A percentile compares a stretch with the other conserved stretches of the same genome.
Conservation (phyloP, 1,140 invertebrate species). For the Neodiprion pinetum region DNA sequence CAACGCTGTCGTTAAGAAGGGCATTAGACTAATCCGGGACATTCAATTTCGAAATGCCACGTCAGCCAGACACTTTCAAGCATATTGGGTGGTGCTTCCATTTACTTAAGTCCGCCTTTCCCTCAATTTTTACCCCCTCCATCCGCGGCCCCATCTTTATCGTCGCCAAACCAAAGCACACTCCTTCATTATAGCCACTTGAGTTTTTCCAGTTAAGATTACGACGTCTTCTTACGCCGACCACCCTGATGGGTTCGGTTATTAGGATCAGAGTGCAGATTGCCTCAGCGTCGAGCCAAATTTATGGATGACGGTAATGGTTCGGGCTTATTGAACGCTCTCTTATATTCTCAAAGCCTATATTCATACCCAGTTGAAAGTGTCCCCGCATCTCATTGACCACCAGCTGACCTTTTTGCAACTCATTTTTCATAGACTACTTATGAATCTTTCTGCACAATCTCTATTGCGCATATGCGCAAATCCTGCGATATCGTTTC, state of each 20-base stretch:
- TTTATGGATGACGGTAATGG: constrained; percentile 36
- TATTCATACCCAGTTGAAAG: background rate
- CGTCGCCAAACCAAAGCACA: constrained; percentile 23
- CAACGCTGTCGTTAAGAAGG: constrained; percentile 25
- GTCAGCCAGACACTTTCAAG: constrained; percentile 54
- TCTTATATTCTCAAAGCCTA: background rate
- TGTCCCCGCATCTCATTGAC: background rate
- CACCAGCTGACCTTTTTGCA: background rate
- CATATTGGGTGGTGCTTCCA: constrained; percentile 50
- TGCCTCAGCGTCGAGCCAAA: constrained; percentile 30
- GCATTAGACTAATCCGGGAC: constrained; percentile 36
- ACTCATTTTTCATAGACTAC: constrained; percentile 16
- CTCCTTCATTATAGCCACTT: constrained; percentile 41
- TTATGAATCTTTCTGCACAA: background rate
- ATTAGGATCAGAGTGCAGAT: constrained; percentile 35
- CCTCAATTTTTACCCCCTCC: background rate
- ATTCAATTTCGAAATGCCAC: constrained; percentile 50
- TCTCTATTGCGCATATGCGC: no score
- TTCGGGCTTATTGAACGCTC: constrained; percentile 6
- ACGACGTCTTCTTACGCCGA: constrained; percentile 26
- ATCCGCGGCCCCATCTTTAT: constrained; percentile 45
- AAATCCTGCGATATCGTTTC: no score
- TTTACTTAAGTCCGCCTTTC: constrained; percentile 52
- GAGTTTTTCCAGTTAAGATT: constrained; percentile 35
- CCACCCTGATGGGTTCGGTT: constrained; percentile 18